Conservation (phyloP, 2,797 vertebrate genomes). For the Melanotaenia parkinsoni region DNA sequence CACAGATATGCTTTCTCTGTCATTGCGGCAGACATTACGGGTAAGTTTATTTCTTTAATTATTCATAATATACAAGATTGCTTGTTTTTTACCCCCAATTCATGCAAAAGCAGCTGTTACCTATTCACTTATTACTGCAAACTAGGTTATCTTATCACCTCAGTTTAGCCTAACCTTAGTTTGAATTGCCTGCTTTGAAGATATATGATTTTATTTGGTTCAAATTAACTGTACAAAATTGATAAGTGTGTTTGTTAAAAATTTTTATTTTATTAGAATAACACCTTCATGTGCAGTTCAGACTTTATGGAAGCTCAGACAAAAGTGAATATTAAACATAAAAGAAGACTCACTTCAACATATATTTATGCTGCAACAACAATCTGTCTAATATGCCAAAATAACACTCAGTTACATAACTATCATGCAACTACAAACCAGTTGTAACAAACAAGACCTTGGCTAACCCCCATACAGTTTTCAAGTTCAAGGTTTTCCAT, state of each 20-base stretch:
- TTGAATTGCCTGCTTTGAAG: constrained; percentile 16
- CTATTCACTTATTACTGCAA: constrained; percentile 24
- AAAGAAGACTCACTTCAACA: constrained; percentile 49
- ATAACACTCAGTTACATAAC: constrained; percentile 56
- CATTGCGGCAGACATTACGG: constrained; percentile 42
- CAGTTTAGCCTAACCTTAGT: constrained; percentile 11
- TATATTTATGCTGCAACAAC: constrained; percentile 44
- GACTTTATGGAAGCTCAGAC: constrained; percentile 24
- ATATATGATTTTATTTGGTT: background rate
- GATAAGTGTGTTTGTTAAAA: constrained; percentile 1
- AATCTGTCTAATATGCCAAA: constrained; percentile 57
- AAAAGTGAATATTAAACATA: constrained; percentile 40
- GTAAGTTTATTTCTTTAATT: constrained; percentile 53
- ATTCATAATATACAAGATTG: background rate
- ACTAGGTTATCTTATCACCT: constrained; percentile 32
- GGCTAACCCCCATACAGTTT: constrained; percentile 36
- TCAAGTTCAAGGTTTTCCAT: constrained; percentile 63
- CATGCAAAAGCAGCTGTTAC: constrained; percentile 5
- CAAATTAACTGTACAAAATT: constrained; percentile 10
- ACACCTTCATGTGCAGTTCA: constrained; percentile 17
- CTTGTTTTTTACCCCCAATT: background rate
- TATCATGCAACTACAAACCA: constrained; percentile 54
- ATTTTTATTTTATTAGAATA: constrained; percentile 17
- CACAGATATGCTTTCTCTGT: constrained; percentile 61
- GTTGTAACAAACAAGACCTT: constrained; percentile 59